Evolutionary conservation across 1,140 invertebrate genomes (phyloP).

Genomic region (Whitmania pigra): DNA sequence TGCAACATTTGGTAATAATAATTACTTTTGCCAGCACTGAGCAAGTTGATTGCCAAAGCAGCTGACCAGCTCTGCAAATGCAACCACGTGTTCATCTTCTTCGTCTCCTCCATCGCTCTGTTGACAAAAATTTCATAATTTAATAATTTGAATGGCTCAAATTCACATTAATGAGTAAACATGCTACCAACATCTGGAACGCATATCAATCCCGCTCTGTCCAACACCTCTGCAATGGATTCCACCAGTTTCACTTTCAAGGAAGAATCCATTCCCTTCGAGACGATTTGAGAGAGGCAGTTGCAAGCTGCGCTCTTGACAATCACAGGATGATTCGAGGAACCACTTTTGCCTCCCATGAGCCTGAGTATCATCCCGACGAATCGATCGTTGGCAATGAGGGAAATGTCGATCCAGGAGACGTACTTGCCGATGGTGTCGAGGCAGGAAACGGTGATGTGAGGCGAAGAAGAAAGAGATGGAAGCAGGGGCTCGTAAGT

Average conservation of each 20-base stretch:
- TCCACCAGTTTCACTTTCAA: constrained; percentile 49
- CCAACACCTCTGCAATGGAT: constrained; percentile 45
- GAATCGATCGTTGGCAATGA: constrained; percentile 50
- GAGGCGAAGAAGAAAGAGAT: constrained; percentile 41
- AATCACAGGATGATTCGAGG: constrained; percentile 17
- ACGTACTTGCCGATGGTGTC: constrained; percentile 50
- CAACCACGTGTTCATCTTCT: constrained; percentile 45
- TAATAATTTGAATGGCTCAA: constrained; percentile 16
- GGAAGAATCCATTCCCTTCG: constrained; percentile 51
- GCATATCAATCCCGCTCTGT: constrained; percentile 40
- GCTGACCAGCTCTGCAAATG: constrained; percentile 47
- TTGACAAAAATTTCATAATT: constrained; percentile 18
- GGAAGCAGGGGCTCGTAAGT: constrained; percentile 42
- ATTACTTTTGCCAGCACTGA: constrained; percentile 43
- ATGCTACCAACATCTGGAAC: background rate
- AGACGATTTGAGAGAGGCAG: constrained; percentile 48
- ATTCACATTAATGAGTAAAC: background rate
- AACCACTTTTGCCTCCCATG: constrained; percentile 30
- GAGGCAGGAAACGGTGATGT: constrained; percentile 37
- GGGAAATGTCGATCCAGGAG: constrained; percentile 51
- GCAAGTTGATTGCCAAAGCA: constrained; percentile 46
- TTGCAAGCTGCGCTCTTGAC: constrained; percentile 47
- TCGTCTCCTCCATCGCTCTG: background rate
- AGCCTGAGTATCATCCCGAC: constrained; percentile 46
- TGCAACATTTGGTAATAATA: constrained; percentile 13